Evolutionary conservation across 1,140 invertebrate genomes (phyloP).

Genomic region (Drosophila persimilis): DNA sequence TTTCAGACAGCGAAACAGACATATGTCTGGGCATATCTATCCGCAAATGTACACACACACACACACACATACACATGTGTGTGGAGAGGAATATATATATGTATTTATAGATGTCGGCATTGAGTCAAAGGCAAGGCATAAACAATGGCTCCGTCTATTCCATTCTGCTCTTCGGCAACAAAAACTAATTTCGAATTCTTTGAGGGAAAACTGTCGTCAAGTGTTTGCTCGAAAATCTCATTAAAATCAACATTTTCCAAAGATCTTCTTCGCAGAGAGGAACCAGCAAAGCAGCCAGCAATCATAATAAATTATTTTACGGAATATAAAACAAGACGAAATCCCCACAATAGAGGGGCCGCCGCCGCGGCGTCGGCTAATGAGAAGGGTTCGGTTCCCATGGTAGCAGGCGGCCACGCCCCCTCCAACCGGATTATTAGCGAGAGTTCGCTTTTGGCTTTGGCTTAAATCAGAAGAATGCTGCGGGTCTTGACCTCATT

Average conservation of each 20-base stretch:
- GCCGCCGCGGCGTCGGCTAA: slow-evolving; percentile 11
- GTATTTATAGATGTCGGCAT: slow-evolving; percentile 28
- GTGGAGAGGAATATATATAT: neutral
- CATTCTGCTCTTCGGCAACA: slow-evolving; percentile 12
- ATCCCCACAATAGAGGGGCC: slow-evolving; percentile 19
- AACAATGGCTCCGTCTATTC: slow-evolving; percentile 33
- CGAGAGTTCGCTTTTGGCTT: slow-evolving; percentile 25
- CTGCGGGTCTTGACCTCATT: slow-evolving; percentile 49
- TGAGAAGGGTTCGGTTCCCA: slow-evolving; percentile 46
- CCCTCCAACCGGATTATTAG: slow-evolving; percentile 51
- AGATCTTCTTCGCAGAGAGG: slow-evolving; percentile 1
- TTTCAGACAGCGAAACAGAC: slow-evolving; percentile 12
- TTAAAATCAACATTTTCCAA: slow-evolving; percentile 47
- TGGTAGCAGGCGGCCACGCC: slow-evolving; percentile 21
- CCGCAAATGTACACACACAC: neutral
- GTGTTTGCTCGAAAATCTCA: slow-evolving; percentile 28
- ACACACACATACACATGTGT: neutral
- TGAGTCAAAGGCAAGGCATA: slow-evolving; percentile 35
- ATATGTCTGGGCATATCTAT: slow-evolving; percentile 41
- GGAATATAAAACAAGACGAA: slow-evolving; percentile 24
- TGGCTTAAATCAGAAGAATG: slow-evolving; percentile 38
- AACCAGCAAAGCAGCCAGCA: slow-evolving; percentile 6
- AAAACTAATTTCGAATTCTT: slow-evolving; percentile 33
- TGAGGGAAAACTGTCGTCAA: slow-evolving; percentile 32
- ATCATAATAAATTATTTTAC: slow-evolving; percentile 43